These are phyloP conservation scores for Potamilus streckersoni DNA, from an alignment of 1,140 invertebrate species.

Conservation along the genomic window DNA sequence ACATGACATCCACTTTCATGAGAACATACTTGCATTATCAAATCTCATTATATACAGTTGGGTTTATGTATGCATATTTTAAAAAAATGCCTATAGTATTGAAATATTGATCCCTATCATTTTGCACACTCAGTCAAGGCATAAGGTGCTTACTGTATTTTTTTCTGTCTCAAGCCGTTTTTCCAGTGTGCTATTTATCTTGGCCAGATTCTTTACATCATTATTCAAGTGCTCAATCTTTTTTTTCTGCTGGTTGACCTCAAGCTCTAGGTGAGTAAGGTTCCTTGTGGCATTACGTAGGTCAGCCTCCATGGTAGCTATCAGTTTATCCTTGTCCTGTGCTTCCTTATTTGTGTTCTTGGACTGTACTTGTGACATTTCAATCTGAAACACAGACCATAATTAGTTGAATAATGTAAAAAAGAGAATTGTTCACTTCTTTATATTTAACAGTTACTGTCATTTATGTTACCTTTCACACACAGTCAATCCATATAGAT, in stretches of 20 bases:
- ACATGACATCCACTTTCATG: no score
- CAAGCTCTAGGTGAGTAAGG: conserved; percentile 31
- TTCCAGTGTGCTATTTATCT: conserved; percentile 41
- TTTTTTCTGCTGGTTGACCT: conserved; percentile 37
- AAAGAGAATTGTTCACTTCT: no score
- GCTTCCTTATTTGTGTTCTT: conserved; percentile 28
- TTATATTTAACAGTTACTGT: no score
- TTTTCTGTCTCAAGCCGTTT: conserved; percentile 46
- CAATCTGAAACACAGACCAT: conserved; percentile 36
- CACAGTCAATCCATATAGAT: no score
- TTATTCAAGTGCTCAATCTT: conserved; percentile 38
- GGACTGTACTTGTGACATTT: conserved; percentile 32
- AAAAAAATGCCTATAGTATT: no score
- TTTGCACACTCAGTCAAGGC: not conserved
- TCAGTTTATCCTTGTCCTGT: conserved; percentile 42
- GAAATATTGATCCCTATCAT: not conserved
- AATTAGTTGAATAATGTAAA: not conserved
- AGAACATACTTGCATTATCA: no score
- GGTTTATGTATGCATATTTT: no score
- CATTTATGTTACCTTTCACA: no score
- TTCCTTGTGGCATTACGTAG: conserved; percentile 38
- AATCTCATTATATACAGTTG: no score
- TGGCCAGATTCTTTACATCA: conserved; percentile 46
- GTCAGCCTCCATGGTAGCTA: conserved; percentile 44
- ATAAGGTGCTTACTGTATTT: conserved; percentile 37